Percentiles rank a stretch among this genome's conserved stretches.
Evolutionary conservation across 2,888 invertebrate genomes (phyloP).

Genomic region (Folsomia candida): DNA sequence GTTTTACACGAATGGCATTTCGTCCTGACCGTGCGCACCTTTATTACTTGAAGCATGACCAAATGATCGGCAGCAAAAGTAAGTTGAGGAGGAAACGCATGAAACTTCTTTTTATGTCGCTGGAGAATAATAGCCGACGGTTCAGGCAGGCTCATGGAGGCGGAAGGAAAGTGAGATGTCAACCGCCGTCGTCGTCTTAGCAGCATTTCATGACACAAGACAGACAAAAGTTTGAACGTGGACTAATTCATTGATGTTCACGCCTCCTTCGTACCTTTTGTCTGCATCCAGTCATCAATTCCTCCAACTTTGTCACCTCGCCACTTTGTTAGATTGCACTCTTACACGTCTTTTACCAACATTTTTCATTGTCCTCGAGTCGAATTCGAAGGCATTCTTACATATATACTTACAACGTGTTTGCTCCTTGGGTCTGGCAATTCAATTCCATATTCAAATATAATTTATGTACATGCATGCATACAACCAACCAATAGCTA

Average conservation of each 20-base stretch:
- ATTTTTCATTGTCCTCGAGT: not conserved
- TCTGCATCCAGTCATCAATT: conserved; percentile 1
- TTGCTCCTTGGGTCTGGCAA: no score
- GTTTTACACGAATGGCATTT: not conserved
- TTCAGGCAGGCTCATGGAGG: not conserved
- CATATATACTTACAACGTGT: not conserved
- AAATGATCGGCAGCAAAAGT: not conserved
- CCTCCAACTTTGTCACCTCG: not conserved
- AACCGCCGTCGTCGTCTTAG: conserved; percentile 13
- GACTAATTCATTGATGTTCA: conserved; percentile 17
- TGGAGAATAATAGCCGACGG: not conserved
- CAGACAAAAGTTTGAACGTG: conserved; percentile 6
- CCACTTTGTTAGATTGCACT: not conserved
- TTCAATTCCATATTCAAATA: not conserved
- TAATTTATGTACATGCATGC: not conserved
- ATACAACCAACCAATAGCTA: no score
- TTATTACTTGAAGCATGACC: not conserved
- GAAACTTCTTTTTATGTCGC: not conserved
- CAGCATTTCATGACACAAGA: conserved; percentile 9
- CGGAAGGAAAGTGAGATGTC: conserved; percentile 18
- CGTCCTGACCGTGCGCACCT: not conserved
- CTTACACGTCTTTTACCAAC: not conserved
- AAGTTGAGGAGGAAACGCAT: not conserved
- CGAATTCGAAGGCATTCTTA: not conserved
- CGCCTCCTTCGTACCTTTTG: conserved; percentile 12